Base-by-base conservation (phyloP, 2,797 vertebrate genomes). In the Onychomys torridus region DNA sequence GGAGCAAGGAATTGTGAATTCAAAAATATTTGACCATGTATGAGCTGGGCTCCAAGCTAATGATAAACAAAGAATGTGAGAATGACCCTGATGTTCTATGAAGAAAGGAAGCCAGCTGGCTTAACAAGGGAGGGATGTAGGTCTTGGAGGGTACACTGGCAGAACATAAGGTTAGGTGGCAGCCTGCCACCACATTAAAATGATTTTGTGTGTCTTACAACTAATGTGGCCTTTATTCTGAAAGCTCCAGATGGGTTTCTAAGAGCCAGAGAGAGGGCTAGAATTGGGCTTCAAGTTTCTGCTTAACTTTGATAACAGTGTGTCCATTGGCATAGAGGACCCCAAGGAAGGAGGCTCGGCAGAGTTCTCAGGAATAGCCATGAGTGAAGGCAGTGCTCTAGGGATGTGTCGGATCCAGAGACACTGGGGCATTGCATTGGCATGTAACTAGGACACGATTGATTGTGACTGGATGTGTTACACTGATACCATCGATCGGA, bases 121-220 rank as follows among this genome's bases (percentile, higher is more conserved):
- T 91, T 63, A 84, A 43, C 71, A 82, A 92, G 19, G 92, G 67
- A 37, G 19, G 13, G 32, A 9, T 29, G 11, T 0, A 29, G 49
- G 34, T 49, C 29, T 67, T 13, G 34, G 0, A 23, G 61, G 55
- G 43, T 21, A 11, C 34, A 13, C 10, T 7, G 43, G 76, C 40
- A 82, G 27, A 17, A 75, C 8, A 57, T 11, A 57, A 91, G 12
- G n/a, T 46, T 81, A 25, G 43, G 67, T 65, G 78, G 75, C 12
- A 29, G 1, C 78, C 14, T 89, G 71, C 19, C 59, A 85, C 16
- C 57, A 52, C 46, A 82, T 61, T 55, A n/a, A 88, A 63, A 1
- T n/a, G 87, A 87, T 25, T 91, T 87, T 27, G 34, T 55, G 23
- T 77, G 57, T 90, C 67, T 91, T 82, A 29, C 84, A 71, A 85